phyloP scores from a whole-genome alignment of 2,113 vertebrate species.

The Perca fluviatilis region DNA sequence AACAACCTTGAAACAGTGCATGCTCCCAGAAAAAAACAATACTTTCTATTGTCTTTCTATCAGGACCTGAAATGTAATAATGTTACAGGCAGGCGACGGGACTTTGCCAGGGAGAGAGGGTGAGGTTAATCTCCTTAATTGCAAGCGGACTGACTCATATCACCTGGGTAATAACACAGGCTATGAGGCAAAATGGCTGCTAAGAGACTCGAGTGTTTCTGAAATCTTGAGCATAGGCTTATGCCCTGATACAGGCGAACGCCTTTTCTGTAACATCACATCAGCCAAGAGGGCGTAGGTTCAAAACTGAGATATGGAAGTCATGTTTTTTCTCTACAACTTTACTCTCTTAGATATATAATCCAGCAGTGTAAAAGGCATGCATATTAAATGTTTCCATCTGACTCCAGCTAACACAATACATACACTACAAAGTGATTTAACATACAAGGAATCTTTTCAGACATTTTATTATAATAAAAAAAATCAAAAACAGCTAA shows the following conservation, averaged over 20 bases:
- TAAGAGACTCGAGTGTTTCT: conserved; percentile 19
- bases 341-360: background rate
- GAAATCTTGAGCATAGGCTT: background rate
- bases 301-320: background rate
- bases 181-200: conserved; percentile 15
- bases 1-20: conserved; percentile 34
- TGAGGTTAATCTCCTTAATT: conserved; percentile 33
- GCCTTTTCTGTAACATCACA: background rate
- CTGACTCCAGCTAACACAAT: background rate
- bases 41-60: conserved; percentile 11
- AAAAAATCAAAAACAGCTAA: background rate
- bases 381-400: background rate
- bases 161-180: conserved; percentile 22
- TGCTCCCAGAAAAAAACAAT: conserved; percentile 25
- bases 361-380: background rate
- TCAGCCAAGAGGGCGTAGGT: background rate
- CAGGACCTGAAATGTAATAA: conserved; percentile 28
- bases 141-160: conserved; percentile 28
- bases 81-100: background rate
- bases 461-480: background rate
- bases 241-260: background rate
- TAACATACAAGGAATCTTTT: background rate
- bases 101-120: conserved; percentile 22
- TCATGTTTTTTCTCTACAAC: background rate
- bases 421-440: background rate